Percentiles rank a stretch among this genome's conserved stretches.
Evolutionary conservation across 2,113 vertebrate genomes (phyloP).

Genomic region (Tinamus guttatus): DNA sequence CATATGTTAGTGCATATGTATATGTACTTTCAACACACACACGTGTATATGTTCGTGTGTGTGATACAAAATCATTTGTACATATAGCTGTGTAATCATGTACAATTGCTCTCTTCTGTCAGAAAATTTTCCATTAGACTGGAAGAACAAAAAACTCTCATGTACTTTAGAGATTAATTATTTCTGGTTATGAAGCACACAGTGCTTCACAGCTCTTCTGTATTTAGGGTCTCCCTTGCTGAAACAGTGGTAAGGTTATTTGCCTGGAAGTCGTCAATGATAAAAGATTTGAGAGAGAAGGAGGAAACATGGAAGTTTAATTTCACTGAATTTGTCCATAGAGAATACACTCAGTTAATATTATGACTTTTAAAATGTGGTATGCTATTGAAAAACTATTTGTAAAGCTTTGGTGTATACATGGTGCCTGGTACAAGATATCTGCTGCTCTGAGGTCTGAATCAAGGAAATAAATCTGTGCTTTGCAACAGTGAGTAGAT

Average conservation of each 20-base stretch:
- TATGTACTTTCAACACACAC: neutral
- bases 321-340: neutral
- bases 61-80: neutral
- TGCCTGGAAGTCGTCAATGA: neutral
- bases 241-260: neutral
- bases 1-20: neutral
- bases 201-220: neutral
- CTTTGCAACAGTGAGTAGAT: neutral
- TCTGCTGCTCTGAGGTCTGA: neutral
- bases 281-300: neutral
- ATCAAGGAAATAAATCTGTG: neutral
- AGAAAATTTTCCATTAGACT: neutral
- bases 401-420: neutral
- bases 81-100: neutral
- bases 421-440: neutral
- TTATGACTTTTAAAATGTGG: neutral
- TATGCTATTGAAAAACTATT: constrained; percentile 9
- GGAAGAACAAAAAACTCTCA: neutral
- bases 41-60: accelerated
- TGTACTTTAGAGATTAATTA: constrained; percentile 19
- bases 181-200: neutral
- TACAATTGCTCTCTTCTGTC: neutral
- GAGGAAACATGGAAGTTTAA: neutral
- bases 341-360: constrained; percentile 23
- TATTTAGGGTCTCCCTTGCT: neutral